Conservation (phyloP, 2,888 invertebrate genomes). For the Pachycephus smyrnensis region DNA sequence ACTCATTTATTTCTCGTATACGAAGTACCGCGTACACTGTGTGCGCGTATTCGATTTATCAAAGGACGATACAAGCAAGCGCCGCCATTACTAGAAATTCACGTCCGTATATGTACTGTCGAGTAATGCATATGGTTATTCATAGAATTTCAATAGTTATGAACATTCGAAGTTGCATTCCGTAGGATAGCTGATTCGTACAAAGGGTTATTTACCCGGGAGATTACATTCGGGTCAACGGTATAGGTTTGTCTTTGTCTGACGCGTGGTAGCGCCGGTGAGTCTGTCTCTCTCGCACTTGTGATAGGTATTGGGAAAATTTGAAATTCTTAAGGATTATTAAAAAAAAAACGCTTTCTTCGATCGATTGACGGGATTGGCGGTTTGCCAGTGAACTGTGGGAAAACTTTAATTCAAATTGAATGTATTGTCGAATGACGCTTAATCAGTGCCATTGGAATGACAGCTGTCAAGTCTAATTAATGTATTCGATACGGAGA, state of each 20-base stretch:
- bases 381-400: not conserved
- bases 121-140: not conserved
- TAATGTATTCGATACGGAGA: not conserved
- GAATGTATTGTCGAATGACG: not conserved
- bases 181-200: not conserved
- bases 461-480: not conserved
- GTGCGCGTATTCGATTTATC: slow-evolving; percentile 22
- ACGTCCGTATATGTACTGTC: slow-evolving; percentile 5
- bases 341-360: no score
- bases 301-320: not conserved
- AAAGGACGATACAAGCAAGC: slow-evolving; percentile 17
- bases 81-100: slow-evolving; percentile 27
- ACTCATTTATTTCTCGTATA: slow-evolving; percentile 3
- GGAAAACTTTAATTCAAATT: not conserved
- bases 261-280: not conserved
- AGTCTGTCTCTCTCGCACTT: not conserved
- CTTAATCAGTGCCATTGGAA: not conserved
- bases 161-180: not conserved
- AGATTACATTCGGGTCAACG: not conserved
- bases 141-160: not conserved
- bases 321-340: not conserved
- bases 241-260: not conserved
- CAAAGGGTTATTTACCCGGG: not conserved
- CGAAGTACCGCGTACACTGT: rapidly evolving
- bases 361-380: not conserved